A percentile compares a stretch with the other conserved stretches of the same genome.
Conservation (phyloP, 2,888 invertebrate genomes). For the Quadroppia sp. region DNA sequence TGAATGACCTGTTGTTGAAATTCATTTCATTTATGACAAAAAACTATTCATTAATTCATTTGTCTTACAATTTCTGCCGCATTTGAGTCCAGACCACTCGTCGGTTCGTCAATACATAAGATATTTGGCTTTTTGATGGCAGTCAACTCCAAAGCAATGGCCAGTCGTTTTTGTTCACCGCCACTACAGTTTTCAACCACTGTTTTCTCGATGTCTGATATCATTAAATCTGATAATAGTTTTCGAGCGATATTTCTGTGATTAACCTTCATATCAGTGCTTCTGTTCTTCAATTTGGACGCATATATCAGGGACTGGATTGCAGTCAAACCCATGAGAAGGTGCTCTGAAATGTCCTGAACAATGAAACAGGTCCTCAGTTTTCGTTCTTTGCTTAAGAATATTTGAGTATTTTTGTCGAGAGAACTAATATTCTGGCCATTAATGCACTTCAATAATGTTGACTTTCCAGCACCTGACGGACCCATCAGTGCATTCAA, state of each 20-base stretch:
- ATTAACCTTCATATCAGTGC: not conserved
- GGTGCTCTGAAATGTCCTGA: not conserved
- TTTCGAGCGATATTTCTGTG: not conserved
- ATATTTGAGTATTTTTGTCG: not conserved
- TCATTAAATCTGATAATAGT: not conserved
- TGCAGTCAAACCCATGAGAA: slow-evolving; percentile 3
- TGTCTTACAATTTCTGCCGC: not conserved
- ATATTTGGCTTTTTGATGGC: not conserved
- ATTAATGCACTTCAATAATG: slow-evolving; percentile 27
- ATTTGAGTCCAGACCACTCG: slow-evolving; percentile 13
- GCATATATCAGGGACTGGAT: slow-evolving; percentile 22
- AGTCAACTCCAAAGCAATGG: not conserved
- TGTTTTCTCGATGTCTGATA: not conserved
- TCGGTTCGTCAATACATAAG: not conserved
- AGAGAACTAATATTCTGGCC: not conserved
- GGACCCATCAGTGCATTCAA: slow-evolving; percentile 21
- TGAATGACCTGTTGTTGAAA: not conserved
- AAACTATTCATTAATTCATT: not conserved
- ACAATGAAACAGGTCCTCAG: not conserved
- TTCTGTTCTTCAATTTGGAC: slow-evolving; percentile 25
- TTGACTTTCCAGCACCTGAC: slow-evolving; percentile 25
- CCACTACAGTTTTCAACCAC: not conserved
- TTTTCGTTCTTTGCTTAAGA: not conserved
- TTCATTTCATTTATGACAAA: not conserved
- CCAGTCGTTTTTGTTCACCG: slow-evolving; percentile 12